phyloP scores from a whole-genome alignment of 2,888 invertebrate genomes.

The Scaptomyza caliginosa region DNA sequence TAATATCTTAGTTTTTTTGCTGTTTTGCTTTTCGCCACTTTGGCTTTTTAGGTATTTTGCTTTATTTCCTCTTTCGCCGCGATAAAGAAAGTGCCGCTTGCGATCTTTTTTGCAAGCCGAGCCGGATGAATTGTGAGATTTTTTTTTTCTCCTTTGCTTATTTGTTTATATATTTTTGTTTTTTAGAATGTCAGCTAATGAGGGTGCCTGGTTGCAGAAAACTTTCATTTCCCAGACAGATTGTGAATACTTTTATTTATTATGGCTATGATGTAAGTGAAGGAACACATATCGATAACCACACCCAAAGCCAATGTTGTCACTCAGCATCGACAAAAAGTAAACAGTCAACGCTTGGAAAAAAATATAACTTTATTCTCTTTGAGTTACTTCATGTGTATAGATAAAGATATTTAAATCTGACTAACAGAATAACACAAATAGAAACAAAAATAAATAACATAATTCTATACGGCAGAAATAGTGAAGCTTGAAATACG shows the following conservation, averaged over 20 bases:
- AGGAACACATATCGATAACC: too few species aligned
- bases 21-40: constrained; percentile 4
- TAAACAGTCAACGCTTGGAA: too few species aligned
- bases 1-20: constrained; percentile 53
- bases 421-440: constrained; percentile 32
- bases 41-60: constrained; percentile 57
- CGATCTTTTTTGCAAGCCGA: constrained; percentile 12
- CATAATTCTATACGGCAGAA: constrained; percentile 52
- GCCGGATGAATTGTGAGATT: constrained; percentile 12
- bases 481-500: constrained; percentile 47
- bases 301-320: constrained; percentile 45
- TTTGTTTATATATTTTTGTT: neutral
- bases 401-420: neutral
- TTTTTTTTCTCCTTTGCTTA: neutral
- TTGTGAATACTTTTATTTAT: neutral
- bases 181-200: constrained; percentile 66
- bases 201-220: constrained; percentile 26
- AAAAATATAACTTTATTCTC: too few species aligned
- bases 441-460: constrained; percentile 16
- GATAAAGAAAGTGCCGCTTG: constrained; percentile 53
- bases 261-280: constrained; percentile 38
- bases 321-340: constrained; percentile 50
- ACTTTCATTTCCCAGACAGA: constrained; percentile 38
- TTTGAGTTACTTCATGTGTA: too few species aligned
- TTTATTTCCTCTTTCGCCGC: constrained; percentile 73